A percentile compares a stretch with the other conserved stretches of the same genome.
Evolutionary conservation across 2,888 invertebrate species (phyloP).

Genomic region (Habroteleia sp.): DNA sequence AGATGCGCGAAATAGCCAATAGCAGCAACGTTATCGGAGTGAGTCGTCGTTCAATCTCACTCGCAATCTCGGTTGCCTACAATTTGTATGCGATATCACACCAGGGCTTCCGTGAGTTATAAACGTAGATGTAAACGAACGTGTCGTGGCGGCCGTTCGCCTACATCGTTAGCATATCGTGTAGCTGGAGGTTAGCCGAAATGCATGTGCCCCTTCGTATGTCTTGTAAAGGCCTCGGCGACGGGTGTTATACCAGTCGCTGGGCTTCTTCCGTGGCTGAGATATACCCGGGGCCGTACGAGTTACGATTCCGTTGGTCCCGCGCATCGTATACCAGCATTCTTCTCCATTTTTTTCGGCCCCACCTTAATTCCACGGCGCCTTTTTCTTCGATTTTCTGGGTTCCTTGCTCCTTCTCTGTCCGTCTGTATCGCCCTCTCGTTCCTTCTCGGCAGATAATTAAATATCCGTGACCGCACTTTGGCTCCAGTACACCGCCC

Average conservation of each 20-base stretch:
- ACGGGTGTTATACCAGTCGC: slow-evolving; percentile 56
- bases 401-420: slow-evolving; percentile 33
- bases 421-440: slow-evolving; percentile 24
- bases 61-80: slow-evolving; percentile 60
- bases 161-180: slow-evolving; percentile 65
- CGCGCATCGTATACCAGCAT: slow-evolving; percentile 54
- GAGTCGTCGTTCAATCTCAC: slow-evolving; percentile 40
- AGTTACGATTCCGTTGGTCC: slow-evolving; percentile 69
- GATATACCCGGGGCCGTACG: slow-evolving; percentile 58
- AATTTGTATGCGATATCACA: slow-evolving; percentile 65
- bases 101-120: slow-evolving; percentile 74
- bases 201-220: slow-evolving; percentile 47
- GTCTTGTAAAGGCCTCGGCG: slow-evolving; percentile 41
- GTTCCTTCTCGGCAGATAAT: slow-evolving; percentile 69
- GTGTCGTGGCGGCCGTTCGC: slow-evolving; percentile 61
- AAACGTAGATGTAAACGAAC: slow-evolving; percentile 69
- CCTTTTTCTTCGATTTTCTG: slow-evolving; percentile 36
- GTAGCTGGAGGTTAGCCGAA: slow-evolving; percentile 58
- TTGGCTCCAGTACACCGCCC: slow-evolving; percentile 69
- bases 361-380: slow-evolving; percentile 25
- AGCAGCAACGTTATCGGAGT: slow-evolving; percentile 9
- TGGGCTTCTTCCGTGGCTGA: slow-evolving; percentile 39
- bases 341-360: slow-evolving; percentile 48
- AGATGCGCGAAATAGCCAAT: slow-evolving; percentile 11
- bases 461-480: slow-evolving; percentile 74